phyloP scores from a whole-genome alignment of 2,113 vertebrate genomes.

The Haemorhous mexicanus region DNA sequence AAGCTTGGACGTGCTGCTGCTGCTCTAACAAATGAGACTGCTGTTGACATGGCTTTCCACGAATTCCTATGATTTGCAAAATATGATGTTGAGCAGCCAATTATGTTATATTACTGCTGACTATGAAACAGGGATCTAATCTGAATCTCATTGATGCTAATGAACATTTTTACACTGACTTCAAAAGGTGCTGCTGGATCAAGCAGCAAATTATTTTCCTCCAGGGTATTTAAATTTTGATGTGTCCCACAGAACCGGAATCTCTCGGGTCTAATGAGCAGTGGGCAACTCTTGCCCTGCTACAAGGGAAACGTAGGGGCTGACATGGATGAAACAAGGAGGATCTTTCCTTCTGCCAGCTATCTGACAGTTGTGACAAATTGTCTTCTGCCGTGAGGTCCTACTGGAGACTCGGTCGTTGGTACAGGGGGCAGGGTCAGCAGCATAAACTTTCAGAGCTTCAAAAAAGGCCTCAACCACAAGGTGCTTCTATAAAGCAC shows the following conservation, averaged over 20 bases:
- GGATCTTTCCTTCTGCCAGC: neutral
- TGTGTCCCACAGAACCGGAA: neutral
- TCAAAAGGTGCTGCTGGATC: slow-evolving; percentile 18
- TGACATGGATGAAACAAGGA: neutral
- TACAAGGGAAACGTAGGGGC: neutral
- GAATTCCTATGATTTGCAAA: neutral
- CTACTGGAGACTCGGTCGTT: neutral
- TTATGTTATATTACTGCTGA: neutral
- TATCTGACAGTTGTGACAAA: slow-evolving; percentile 7
- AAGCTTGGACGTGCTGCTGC: neutral
- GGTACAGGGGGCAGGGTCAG: slow-evolving; percentile 47
- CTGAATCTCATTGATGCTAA: slow-evolving; percentile 13
- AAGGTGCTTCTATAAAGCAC: slow-evolving; percentile 52
- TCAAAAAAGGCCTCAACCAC: slow-evolving; percentile 1
- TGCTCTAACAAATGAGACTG: neutral
- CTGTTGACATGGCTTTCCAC: neutral
- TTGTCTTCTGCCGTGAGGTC: neutral
- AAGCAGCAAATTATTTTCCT: slow-evolving; percentile 22
- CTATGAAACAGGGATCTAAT: neutral
- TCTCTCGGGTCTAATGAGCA: neutral
- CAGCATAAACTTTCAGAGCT: slow-evolving; percentile 24
- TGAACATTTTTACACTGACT: neutral
- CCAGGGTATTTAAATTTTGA: neutral
- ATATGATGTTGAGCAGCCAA: neutral
- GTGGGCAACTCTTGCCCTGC: neutral